Evolutionary conservation across 2,113 vertebrate species (phyloP).

Genomic region (Tauraco erythrolophus): DNA sequence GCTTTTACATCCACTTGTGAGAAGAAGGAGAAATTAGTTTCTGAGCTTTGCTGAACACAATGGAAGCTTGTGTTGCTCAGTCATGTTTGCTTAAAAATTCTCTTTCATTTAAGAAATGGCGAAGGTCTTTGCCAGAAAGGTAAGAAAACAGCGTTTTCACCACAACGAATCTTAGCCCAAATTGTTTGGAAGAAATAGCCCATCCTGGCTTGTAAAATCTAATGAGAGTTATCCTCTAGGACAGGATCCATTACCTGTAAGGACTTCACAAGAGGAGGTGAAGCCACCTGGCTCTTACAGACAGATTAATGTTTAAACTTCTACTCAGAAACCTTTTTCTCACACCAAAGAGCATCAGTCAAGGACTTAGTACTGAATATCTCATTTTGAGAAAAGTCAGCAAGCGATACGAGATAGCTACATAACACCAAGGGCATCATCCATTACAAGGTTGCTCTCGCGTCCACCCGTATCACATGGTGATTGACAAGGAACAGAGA

Average conservation of each 20-base stretch:
- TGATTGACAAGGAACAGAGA: neutral
- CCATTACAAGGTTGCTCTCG: neutral
- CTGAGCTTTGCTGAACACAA: neutral
- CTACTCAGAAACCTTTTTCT: neutral
- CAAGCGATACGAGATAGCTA: fast-evolving
- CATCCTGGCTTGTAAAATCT: neutral
- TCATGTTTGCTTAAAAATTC: neutral
- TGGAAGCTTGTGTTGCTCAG: neutral
- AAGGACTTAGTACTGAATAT: neutral
- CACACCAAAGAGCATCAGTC: neutral
- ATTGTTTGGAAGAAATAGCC: neutral
- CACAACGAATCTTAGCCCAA: neutral
- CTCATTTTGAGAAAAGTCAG: neutral
- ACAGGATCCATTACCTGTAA: neutral
- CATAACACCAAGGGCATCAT: neutral
- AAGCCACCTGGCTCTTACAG: neutral
- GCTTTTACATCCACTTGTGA: neutral
- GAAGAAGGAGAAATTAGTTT: neutral
- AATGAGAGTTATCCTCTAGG: neutral
- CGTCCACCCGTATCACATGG: neutral
- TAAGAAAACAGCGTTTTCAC: neutral
- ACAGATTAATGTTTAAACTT: neutral
- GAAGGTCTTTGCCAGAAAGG: neutral
- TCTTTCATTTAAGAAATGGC: neutral
- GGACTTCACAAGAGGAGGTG: neutral